A percentile compares a stretch with the other conserved stretches of the same genome.
Conservation (phyloP, 2,888 invertebrate species). For the Baronia brevicornis region DNA sequence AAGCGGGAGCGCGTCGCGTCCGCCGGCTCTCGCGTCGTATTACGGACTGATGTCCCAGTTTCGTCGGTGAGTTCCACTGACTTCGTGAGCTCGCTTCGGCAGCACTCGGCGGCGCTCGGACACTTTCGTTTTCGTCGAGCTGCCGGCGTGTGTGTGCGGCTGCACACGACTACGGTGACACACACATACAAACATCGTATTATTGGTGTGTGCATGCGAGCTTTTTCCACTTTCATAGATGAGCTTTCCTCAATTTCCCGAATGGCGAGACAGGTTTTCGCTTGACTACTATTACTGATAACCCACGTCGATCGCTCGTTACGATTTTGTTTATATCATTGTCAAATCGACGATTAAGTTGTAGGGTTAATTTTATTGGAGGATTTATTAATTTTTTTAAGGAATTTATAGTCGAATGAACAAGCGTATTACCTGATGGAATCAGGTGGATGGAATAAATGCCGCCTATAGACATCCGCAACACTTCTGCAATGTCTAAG, state of each 20-base stretch:
- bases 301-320: slow-evolving; percentile 17
- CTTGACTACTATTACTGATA: slow-evolving; percentile 24
- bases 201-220: slow-evolving; percentile 34
- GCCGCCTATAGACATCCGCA: too few relatives aligned
- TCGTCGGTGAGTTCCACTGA: slow-evolving; percentile 73
- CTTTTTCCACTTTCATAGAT: slow-evolving; percentile 69
- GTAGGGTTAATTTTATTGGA: slow-evolving; percentile 23
- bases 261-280: slow-evolving; percentile 62
- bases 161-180: slow-evolving; percentile 4
- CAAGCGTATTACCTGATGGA: too few relatives aligned
- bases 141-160: slow-evolving; percentile 35
- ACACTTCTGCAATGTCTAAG: too few relatives aligned
- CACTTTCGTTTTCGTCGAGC: slow-evolving; percentile 74
- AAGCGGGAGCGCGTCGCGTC: slow-evolving; percentile 49
- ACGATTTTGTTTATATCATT: slow-evolving; percentile 20
- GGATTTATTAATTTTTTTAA: slow-evolving; percentile 5
- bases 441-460: too few relatives aligned
- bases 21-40: slow-evolving; percentile 66
- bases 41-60: slow-evolving; percentile 81
- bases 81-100: slow-evolving; percentile 74
- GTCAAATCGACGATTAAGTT: slow-evolving; percentile 27
- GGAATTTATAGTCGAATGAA: too few relatives aligned
- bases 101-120: slow-evolving; percentile 62
- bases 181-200: slow-evolving; percentile 14
- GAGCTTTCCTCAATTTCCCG: slow-evolving; percentile 69